Evolutionary conservation across 2,888 invertebrate genomes (phyloP).

Genomic region (Andrena trimmerana): DNA sequence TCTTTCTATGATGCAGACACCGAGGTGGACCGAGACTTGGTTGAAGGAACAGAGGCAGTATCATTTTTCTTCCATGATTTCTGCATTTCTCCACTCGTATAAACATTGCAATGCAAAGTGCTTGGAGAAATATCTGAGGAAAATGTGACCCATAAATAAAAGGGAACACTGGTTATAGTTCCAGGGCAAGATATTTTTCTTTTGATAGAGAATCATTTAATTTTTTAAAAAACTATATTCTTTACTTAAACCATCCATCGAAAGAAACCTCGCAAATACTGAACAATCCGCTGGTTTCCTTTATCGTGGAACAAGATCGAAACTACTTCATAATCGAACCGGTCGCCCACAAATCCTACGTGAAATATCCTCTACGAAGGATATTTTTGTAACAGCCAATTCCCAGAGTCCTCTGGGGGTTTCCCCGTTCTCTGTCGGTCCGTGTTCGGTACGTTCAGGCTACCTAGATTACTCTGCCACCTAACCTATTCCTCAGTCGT

Average conservation of each 20-base stretch:
- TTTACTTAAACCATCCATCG: background rate
- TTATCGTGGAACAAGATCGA: slow-evolving; percentile 38
- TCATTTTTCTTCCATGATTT: background rate
- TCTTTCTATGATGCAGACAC: slow-evolving; percentile 2
- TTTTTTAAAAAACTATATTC: background rate
- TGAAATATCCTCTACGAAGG: slow-evolving; percentile 40
- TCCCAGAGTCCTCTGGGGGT: slow-evolving; percentile 38
- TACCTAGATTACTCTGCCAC: slow-evolving; percentile 55
- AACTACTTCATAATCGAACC: slow-evolving; percentile 50
- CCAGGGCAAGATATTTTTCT: background rate
- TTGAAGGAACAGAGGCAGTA: background rate
- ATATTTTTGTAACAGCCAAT: slow-evolving; percentile 54
- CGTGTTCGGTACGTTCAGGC: slow-evolving; percentile 41
- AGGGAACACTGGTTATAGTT: background rate
- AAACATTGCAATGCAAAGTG: background rate
- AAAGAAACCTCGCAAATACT: slow-evolving; percentile 13
- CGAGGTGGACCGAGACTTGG: background rate
- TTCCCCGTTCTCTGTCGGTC: slow-evolving; percentile 23
- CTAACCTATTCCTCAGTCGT: slow-evolving; percentile 40
- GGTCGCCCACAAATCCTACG: slow-evolving; percentile 30
- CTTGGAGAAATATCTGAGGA: no score
- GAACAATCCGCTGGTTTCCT: background rate
- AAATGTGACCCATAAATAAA: background rate
- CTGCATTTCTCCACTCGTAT: background rate
- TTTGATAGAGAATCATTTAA: background rate